A percentile compares a stretch with the other conserved stretches of the same genome.
Evolutionary conservation across 2,888 invertebrate species (phyloP).

Genomic region (Dryocosmus kuriphilus): DNA sequence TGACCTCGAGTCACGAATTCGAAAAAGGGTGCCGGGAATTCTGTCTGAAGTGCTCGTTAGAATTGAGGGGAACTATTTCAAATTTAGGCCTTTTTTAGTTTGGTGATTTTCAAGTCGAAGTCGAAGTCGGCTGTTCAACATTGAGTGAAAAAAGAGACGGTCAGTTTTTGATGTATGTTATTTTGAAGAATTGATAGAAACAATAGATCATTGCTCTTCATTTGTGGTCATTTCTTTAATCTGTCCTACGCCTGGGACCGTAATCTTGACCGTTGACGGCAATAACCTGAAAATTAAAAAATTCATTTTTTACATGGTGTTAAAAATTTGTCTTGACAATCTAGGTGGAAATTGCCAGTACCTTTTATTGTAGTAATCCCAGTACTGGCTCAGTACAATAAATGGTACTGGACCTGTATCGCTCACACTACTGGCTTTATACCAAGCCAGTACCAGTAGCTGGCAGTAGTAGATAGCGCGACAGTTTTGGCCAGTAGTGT

Average conservation of each 20-base stretch:
- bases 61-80: background rate
- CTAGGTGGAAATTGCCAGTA: too few species aligned
- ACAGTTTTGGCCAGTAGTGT: too few species aligned
- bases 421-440: too few species aligned
- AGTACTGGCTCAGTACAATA: too few species aligned
- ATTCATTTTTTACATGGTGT: too few species aligned
- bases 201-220: background rate
- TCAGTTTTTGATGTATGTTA: background rate
- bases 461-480: too few species aligned
- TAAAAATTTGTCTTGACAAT: too few species aligned
- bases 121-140: background rate
- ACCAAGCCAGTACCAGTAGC: too few species aligned
- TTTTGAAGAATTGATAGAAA: background rate
- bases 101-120: background rate
- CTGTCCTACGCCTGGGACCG: background rate
- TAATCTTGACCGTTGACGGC: background rate
- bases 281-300: background rate
- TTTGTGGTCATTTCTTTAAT: background rate
- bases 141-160: background rate
- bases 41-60: constrained; percentile 8
- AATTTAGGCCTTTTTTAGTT: background rate
- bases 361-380: too few species aligned
- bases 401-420: too few species aligned
- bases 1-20: constrained; percentile 62
- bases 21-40: constrained; percentile 17